phyloP scores from a whole-genome alignment of 2,888 invertebrate species.

The Ormyrus rosae region DNA sequence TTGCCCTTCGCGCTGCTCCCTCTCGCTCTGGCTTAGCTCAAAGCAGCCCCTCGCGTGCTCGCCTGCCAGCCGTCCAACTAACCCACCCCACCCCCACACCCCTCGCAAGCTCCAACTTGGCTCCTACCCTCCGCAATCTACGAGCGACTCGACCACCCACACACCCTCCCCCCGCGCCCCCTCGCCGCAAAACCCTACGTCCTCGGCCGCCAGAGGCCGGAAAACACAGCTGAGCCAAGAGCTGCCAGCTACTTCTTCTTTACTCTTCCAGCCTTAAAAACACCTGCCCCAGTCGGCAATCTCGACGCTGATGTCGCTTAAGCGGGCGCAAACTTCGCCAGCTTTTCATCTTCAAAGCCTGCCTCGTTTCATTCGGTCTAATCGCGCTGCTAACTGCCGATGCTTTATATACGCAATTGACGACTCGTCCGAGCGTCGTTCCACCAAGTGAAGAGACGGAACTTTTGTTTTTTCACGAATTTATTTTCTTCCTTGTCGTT shows the following conservation, averaged over 20 bases:
- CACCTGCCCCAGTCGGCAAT: no score
- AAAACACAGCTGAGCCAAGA: constrained; percentile 76
- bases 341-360: constrained; percentile 12
- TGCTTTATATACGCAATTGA: no score
- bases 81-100: constrained; percentile 62
- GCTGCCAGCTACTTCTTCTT: constrained; percentile 48
- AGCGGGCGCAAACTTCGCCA: neutral
- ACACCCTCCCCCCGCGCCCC: constrained; percentile 60
- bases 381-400: no score
- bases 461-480: no score
- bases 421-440: no score
- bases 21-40: constrained; percentile 73
- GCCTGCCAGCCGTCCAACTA: constrained; percentile 72
- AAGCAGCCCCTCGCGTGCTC: constrained; percentile 73
- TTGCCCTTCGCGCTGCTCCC: constrained; percentile 62
- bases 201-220: constrained; percentile 64
- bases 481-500: no score
- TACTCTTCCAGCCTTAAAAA: neutral
- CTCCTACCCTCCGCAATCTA: constrained; percentile 58
- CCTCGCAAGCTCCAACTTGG: constrained; percentile 62
- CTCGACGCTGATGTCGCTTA: no score
- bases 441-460: no score
- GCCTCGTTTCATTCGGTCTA: neutral
- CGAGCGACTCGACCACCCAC: constrained; percentile 62
- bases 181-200: constrained; percentile 61